Evolutionary conservation across 2,797 vertebrate species (phyloP).

Genomic region (Merluccius polli): DNA sequence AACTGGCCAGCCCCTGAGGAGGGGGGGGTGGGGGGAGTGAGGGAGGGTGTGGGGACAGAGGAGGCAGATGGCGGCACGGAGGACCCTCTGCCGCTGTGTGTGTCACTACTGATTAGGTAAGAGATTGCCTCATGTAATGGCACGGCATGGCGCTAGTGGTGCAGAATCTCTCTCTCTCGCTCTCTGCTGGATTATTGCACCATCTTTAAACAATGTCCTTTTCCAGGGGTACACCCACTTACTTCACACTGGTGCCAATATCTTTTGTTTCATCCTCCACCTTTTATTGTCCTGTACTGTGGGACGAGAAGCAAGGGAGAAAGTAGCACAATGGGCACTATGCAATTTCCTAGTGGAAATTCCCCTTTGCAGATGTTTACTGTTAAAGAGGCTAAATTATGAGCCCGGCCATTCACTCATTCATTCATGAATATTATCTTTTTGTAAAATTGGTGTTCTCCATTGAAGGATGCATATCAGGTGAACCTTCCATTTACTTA

Average conservation of each 20-base stretch:
- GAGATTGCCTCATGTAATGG: constrained; percentile 79
- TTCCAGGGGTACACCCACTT: constrained; percentile 22
- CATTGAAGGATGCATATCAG: constrained; percentile 14
- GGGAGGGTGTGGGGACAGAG: constrained; percentile 31
- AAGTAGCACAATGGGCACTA: constrained; percentile 47
- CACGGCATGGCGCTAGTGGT: constrained; percentile 71
- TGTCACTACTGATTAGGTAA: constrained; percentile 77
- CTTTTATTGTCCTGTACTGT: constrained; percentile 17
- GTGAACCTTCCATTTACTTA: constrained; percentile 23
- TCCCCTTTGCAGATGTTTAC: constrained; percentile 32
- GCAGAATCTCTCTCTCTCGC: constrained; percentile 59
- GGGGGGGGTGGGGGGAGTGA: constrained; percentile 30
- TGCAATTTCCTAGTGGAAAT: constrained; percentile 39
- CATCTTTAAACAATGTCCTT: constrained; percentile 41
- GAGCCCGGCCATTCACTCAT: constrained; percentile 23
- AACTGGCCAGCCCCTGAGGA: constrained; percentile 70
- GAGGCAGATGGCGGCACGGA: constrained; percentile 28
- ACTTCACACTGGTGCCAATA: constrained; percentile 38
- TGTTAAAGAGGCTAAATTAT: constrained; percentile 38
- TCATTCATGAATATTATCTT: constrained; percentile 12
- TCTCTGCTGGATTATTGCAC: constrained; percentile 10
- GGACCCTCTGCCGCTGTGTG: constrained; percentile 50
- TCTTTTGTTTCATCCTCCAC: constrained; percentile 24
- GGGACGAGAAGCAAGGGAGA: constrained; percentile 60
- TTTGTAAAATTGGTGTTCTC: neutral